Evolutionary conservation across 2,797 vertebrate species (phyloP).

Genomic region (Crenichthys baileyi): DNA sequence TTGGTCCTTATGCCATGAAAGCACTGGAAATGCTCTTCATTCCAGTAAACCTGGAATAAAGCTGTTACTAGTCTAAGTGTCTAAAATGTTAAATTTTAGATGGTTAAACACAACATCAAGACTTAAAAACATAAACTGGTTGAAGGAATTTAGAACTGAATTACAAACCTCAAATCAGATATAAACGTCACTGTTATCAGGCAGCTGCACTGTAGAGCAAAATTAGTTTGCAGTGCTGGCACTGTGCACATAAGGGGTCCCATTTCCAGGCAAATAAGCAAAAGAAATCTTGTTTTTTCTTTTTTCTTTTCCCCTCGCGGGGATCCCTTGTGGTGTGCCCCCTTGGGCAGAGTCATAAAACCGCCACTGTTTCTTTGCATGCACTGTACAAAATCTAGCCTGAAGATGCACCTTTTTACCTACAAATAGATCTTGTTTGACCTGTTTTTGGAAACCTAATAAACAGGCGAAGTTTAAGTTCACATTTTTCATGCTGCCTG

Average conservation of each 20-base stretch:
- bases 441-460: conserved; percentile 28
- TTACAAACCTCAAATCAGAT: not conserved
- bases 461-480: conserved; percentile 9
- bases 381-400: conserved; percentile 3
- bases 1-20: not conserved
- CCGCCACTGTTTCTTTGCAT: not conserved
- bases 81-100: not conserved
- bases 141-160: not conserved
- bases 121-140: not conserved
- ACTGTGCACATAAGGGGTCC: not conserved
- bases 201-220: not conserved
- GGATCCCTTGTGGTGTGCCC: not conserved
- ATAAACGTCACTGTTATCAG: not conserved
- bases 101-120: not conserved
- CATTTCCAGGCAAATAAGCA: not conserved
- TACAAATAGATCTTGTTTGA: conserved; percentile 30
- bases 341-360: not conserved
- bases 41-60: not conserved
- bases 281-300: not conserved
- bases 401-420: conserved; percentile 2
- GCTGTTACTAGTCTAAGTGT: not conserved
- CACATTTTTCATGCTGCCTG: conserved; percentile 22
- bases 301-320: not conserved
- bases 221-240: not conserved
- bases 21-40: not conserved